phyloP scores from a whole-genome alignment of 2,888 invertebrate species.

The Meliscaeva auricollis region DNA sequence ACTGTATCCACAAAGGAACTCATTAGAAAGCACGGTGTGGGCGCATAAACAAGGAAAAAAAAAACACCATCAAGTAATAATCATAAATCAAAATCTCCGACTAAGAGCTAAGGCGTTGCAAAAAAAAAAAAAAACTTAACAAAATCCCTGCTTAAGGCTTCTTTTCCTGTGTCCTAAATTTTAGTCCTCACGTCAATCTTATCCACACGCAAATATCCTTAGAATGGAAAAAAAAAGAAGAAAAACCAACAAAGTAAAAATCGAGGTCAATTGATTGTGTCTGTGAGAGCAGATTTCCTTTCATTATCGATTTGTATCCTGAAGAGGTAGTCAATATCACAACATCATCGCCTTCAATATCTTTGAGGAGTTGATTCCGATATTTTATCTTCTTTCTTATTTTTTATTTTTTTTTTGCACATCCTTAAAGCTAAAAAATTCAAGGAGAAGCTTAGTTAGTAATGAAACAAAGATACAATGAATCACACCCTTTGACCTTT shows the following conservation, averaged over 20 bases:
- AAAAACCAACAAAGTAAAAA: background rate
- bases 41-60: background rate
- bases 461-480: slow-evolving; percentile 18
- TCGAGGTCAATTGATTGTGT: slow-evolving; percentile 40
- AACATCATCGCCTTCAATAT: background rate
- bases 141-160: slow-evolving; percentile 5
- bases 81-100: slow-evolving; percentile 34
- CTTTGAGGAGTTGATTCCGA: background rate
- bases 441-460: slow-evolving; percentile 27
- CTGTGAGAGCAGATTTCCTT: slow-evolving; percentile 25
- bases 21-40: background rate
- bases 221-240: background rate
- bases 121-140: background rate
- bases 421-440: slow-evolving; percentile 18
- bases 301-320: slow-evolving; percentile 40
- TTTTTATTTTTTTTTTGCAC: background rate
- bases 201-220: slow-evolving; percentile 19
- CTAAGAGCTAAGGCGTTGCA: slow-evolving; percentile 12
- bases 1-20: slow-evolving; percentile 6
- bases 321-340: slow-evolving; percentile 4
- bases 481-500: background rate
- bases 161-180: slow-evolving; percentile 27
- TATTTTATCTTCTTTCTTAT: slow-evolving; percentile 2
- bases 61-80: slow-evolving; percentile 7
- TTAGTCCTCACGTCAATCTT: slow-evolving; percentile 26